Conservation (phyloP, 2,888 invertebrate genomes). For the Mimas tiliae region DNA sequence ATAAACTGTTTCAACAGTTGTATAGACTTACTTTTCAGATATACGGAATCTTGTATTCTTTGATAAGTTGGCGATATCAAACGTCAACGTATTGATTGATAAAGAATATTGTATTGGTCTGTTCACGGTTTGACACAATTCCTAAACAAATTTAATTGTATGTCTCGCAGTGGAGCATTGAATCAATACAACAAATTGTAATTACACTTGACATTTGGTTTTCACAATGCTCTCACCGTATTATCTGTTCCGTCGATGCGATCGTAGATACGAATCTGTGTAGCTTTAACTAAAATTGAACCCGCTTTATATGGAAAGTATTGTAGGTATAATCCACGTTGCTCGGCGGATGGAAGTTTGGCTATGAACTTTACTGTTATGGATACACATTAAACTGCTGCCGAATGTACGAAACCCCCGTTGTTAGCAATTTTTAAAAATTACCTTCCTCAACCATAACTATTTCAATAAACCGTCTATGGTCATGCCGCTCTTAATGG, state of each 20-base stretch:
- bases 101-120: neutral
- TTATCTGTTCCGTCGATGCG: constrained; percentile 39
- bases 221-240: neutral
- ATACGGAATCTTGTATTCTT: neutral
- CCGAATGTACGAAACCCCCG: constrained; percentile 67
- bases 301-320: constrained; percentile 71
- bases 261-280: constrained; percentile 64
- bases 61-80: neutral
- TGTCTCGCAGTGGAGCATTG: neutral
- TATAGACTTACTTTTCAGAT: neutral
- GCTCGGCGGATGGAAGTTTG: constrained; percentile 71
- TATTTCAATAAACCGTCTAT: constrained; percentile 80
- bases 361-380: constrained; percentile 83
- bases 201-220: constrained; percentile 44
- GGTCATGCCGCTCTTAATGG: constrained; percentile 71
- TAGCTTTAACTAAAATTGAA: constrained; percentile 71
- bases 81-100: neutral
- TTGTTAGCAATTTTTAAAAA: constrained; percentile 77
- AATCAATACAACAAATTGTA: constrained; percentile 35
- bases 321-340: constrained; percentile 64
- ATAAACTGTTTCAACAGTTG: too few species aligned
- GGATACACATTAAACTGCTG: constrained; percentile 73
- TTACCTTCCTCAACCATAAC: constrained; percentile 72
- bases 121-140: neutral
- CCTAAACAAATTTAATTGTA: neutral